These are phyloP conservation scores for Anoplophora glabripennis DNA, from an alignment of 1,140 invertebrate species.

Conservation along the genomic window DNA sequence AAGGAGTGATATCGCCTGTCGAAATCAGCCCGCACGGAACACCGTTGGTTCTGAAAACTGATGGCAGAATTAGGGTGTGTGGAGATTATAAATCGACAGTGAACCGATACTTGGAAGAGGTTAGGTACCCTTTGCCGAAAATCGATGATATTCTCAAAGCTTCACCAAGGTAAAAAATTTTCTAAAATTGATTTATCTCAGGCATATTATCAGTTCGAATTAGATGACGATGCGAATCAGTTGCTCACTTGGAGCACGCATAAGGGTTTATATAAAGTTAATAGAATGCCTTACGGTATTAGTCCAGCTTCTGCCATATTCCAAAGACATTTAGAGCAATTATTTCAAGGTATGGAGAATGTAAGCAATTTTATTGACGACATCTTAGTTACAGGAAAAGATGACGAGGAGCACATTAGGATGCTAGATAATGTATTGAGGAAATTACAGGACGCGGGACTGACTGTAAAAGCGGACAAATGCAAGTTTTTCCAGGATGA, in stretches of 20 bases:
- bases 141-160: slow-evolving; percentile 41
- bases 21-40: too few species aligned
- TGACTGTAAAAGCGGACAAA: too few species aligned
- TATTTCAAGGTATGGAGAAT: too few species aligned
- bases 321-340: slow-evolving; percentile 44
- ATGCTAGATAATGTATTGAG: too few species aligned
- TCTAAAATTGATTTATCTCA: slow-evolving; percentile 45
- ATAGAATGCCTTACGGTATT: slow-evolving; percentile 52
- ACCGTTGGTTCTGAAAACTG: slow-evolving; percentile 51
- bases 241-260: slow-evolving; percentile 28
- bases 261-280: slow-evolving; percentile 40
- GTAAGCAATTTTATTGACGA: too few species aligned
- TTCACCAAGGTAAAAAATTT: slow-evolving; percentile 37
- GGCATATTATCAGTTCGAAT: slow-evolving; percentile 44
- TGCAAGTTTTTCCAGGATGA: too few species aligned
- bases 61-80: slow-evolving; percentile 35
- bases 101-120: slow-evolving; percentile 27
- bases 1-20: too few species aligned
- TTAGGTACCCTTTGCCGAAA: slow-evolving; percentile 28
- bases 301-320: slow-evolving; percentile 49
- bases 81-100: slow-evolving; percentile 30
- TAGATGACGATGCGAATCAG: slow-evolving; percentile 32
- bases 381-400: too few species aligned
- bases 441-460: too few species aligned
- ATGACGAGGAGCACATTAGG: too few species aligned